Evolutionary conservation across 2,113 vertebrate species (phyloP).

Genomic region (Hymenochirus boettgeri): DNA sequence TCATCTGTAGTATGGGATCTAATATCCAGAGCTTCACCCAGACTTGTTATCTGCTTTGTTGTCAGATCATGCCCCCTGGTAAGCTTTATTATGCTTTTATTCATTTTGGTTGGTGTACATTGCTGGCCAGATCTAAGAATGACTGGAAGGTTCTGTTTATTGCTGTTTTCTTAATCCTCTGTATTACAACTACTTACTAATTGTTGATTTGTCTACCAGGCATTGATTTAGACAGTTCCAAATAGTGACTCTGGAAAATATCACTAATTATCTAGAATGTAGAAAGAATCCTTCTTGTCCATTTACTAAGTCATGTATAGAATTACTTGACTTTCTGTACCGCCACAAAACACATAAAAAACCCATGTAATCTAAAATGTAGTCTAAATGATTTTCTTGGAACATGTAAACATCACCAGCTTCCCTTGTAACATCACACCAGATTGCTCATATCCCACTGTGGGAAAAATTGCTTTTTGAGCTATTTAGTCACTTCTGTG

Average conservation of each 20-base stretch:
- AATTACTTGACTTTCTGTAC: not conserved
- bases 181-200: no score
- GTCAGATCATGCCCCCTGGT: no score
- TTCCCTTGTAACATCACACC: not conserved
- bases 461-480: slow-evolving; percentile 31
- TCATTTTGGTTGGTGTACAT: no score
- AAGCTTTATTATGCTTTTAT: no score
- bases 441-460: slow-evolving; percentile 28
- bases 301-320: not conserved
- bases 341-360: not conserved
- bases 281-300: not conserved
- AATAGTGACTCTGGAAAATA: not conserved
- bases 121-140: no score
- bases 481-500: slow-evolving; percentile 22
- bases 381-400: slow-evolving; percentile 6
- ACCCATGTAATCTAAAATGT: slow-evolving; percentile 1
- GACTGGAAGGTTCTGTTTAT: no score
- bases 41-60: no score
- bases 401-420: not conserved
- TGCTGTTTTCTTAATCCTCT: no score
- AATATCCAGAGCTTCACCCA: no score
- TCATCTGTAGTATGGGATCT: no score
- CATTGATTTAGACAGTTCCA: not conserved
- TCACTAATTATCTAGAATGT: slow-evolving; percentile 4
- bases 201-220: not conserved